phyloP scores from a whole-genome alignment of 2,797 vertebrate genomes.

The Harpagifer antarcticus region DNA sequence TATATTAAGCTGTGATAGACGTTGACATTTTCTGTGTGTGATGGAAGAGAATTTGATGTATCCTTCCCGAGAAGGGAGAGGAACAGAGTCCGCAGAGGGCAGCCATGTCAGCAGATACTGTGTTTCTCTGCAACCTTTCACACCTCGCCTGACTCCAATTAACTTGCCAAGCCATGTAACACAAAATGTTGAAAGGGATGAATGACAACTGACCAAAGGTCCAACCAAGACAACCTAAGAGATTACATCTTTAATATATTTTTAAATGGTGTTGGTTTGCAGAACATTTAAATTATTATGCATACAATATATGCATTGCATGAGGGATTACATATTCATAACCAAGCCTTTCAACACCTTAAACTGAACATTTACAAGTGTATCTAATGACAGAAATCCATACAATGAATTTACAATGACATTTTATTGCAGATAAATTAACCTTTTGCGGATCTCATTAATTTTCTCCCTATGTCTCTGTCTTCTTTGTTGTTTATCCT shows the following conservation, averaged over 20 bases:
- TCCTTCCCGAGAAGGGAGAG: slow-evolving; percentile 14
- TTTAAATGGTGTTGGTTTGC: slow-evolving; percentile 5
- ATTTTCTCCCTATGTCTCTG: not conserved
- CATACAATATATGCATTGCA: not conserved
- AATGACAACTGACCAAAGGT: slow-evolving; percentile 49
- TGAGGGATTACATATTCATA: not conserved
- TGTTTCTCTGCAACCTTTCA: slow-evolving; percentile 35
- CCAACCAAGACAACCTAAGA: slow-evolving; percentile 11
- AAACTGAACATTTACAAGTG: not conserved
- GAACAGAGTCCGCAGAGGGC: slow-evolving; percentile 4
- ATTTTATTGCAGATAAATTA: not conserved
- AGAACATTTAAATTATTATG: not conserved
- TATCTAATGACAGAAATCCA: not conserved
- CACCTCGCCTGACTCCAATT: slow-evolving; percentile 52
- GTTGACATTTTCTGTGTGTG: slow-evolving; percentile 34
- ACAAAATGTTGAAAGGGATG: slow-evolving; percentile 40
- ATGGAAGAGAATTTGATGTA: slow-evolving; percentile 22
- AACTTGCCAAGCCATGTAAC: slow-evolving; percentile 43
- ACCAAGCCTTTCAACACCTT: not conserved
- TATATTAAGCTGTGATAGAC: slow-evolving; percentile 20
- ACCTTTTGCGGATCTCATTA: not conserved
- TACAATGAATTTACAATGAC: not conserved
- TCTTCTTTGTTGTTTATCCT: not conserved
- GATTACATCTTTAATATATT: slow-evolving; percentile 22
- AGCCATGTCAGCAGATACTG: slow-evolving; percentile 20